phyloP scores from a whole-genome alignment of 2,113 vertebrate genomes.

The Ia io region DNA sequence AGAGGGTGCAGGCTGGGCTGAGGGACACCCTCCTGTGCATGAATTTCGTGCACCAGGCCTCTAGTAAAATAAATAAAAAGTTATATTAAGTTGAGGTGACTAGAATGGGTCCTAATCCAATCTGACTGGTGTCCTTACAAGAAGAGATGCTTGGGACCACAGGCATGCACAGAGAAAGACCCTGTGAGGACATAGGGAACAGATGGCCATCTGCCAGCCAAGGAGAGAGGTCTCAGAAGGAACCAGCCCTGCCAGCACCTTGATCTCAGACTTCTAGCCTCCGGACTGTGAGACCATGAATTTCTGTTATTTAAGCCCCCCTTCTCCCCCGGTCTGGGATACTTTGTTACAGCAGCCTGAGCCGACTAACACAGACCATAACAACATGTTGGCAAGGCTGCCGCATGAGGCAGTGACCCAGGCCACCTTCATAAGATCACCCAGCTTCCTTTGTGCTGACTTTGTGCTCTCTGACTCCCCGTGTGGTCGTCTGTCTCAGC shows the following conservation, averaged over 20 bases:
- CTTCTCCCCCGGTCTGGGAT: fast-evolving
- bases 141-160: not conserved
- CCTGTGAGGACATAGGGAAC: not conserved
- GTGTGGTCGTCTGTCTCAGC: not conserved
- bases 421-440: not conserved
- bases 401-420: not conserved
- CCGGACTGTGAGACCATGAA: not conserved
- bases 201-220: fast-evolving
- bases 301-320: too few relatives aligned
- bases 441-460: not conserved
- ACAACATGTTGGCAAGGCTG: not conserved
- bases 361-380: not conserved
- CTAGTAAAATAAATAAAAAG: not conserved
- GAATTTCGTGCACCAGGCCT: too few relatives aligned
- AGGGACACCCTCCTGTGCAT: too few relatives aligned
- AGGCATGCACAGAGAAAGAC: not conserved
- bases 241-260: not conserved
- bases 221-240: not conserved
- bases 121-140: fast-evolving
- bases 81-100: not conserved
- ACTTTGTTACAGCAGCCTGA: fast-evolving
- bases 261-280: not conserved
- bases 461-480: fast-evolving
- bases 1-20: too few relatives aligned
- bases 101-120: not conserved